Evolutionary conservation across 1,140 invertebrate species (phyloP).

Genomic region (Colletes gigas): DNA sequence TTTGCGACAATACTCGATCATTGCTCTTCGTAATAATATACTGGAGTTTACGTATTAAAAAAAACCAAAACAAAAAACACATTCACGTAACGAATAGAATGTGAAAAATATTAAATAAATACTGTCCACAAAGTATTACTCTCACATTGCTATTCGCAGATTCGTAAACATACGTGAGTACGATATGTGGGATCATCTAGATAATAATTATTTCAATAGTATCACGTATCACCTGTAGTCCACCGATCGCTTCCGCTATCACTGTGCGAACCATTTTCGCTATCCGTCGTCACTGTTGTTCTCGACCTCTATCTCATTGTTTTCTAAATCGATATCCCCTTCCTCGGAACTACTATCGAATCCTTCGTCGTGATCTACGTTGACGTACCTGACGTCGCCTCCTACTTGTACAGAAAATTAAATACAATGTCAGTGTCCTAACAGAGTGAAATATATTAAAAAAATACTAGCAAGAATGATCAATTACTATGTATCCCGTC

Average conservation of each 20-base stretch:
- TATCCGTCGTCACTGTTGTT: slow-evolving; percentile 15
- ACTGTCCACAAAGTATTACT: slow-evolving; percentile 28
- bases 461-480: background rate
- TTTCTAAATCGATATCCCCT: slow-evolving; percentile 37
- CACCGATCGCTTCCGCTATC: slow-evolving; percentile 18
- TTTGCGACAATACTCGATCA: background rate
- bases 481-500: slow-evolving; percentile 36
- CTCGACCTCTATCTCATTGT: slow-evolving; percentile 40
- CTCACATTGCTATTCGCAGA: slow-evolving; percentile 9
- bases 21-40: background rate
- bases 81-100: background rate
- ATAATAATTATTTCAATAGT: slow-evolving; percentile 29
- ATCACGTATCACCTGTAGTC: slow-evolving; percentile 16
- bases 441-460: background rate
- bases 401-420: slow-evolving; percentile 39
- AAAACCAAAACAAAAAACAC: slow-evolving; percentile 11
- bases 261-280: background rate
- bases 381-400: slow-evolving; percentile 20
- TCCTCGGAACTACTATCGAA: slow-evolving; percentile 64
- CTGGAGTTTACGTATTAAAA: background rate
- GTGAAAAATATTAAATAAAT: background rate
- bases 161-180: slow-evolving; percentile 1
- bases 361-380: slow-evolving; percentile 61
- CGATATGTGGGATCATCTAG: slow-evolving; percentile 45
- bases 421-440: slow-evolving; percentile 1